phyloP scores from a whole-genome alignment of 2,888 invertebrate genomes.

The Cataglyphis rosenhaueri region DNA sequence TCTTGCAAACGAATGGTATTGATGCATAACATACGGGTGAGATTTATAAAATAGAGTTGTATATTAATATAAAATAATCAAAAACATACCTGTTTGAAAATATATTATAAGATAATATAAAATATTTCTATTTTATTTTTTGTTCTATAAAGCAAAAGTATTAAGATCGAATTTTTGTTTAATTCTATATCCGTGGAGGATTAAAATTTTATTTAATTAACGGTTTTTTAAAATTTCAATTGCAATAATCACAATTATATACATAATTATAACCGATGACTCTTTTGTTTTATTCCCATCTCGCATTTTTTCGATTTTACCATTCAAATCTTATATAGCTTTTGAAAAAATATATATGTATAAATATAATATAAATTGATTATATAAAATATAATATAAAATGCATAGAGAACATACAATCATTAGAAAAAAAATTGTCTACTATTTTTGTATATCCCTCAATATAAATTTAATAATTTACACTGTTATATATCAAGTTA shows the following conservation, averaged over 20 bases:
- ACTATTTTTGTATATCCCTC: background rate
- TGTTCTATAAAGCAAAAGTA: background rate
- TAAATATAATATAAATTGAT: background rate
- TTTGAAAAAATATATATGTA: background rate
- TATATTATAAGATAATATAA: background rate
- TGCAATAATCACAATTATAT: background rate
- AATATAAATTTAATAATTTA: background rate
- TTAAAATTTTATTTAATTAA: background rate
- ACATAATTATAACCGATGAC: background rate
- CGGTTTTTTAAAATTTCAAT: background rate
- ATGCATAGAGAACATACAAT: background rate
- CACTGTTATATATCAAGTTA: background rate
- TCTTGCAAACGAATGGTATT: constrained; percentile 48
- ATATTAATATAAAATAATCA: background rate
- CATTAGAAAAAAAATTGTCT: background rate
- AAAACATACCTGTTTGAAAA: background rate
- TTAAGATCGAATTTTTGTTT: background rate
- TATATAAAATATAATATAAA: background rate
- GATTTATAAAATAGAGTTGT: background rate
- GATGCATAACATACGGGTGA: constrained; percentile 17
- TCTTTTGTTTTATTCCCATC: background rate
- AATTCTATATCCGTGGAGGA: background rate
- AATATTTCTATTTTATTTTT: constrained; percentile 6
- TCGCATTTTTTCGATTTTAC: background rate
- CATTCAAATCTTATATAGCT: background rate